Evolutionary conservation across 2,113 vertebrate species (phyloP).

Genomic region (Mirza zaza): DNA sequence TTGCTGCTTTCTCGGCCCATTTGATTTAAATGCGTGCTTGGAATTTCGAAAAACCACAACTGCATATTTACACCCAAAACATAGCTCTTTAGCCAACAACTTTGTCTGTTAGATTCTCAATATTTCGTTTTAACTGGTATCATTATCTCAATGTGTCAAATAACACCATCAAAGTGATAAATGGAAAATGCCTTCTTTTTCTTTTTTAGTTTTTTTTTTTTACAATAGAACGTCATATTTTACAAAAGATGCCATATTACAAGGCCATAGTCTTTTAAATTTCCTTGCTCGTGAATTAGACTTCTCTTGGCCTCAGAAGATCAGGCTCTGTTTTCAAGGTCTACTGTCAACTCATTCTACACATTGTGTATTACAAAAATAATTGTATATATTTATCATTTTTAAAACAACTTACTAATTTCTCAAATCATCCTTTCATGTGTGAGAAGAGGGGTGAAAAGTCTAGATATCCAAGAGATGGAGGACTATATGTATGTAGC

Average conservation of each 20-base stretch:
- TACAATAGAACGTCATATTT: neutral
- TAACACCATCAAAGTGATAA: neutral
- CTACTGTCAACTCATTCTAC: neutral
- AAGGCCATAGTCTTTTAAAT: neutral
- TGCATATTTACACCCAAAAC: neutral
- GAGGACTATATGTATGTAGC: neutral
- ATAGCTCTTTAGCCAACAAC: neutral
- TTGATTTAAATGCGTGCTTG: neutral
- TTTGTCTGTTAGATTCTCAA: constrained; percentile 31
- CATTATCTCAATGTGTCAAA: constrained; percentile 16
- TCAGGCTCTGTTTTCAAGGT: neutral
- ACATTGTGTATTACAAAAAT: neutral
- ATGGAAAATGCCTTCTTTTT: neutral
- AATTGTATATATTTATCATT: neutral
- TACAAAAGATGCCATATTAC: neutral
- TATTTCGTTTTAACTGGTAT: constrained; percentile 33
- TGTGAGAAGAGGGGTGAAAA: neutral
- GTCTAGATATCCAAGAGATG: neutral
- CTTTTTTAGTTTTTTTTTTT: neutral
- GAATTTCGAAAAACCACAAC: constrained; percentile 28
- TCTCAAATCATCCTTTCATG: neutral
- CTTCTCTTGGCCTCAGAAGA: neutral
- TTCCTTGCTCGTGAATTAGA: neutral
- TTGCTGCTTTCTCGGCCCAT: neutral
- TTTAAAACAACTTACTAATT: constrained; percentile 10